These are phyloP conservation scores for Podabrus alpinus DNA, from an alignment of 2,888 invertebrate species.

Conservation along the genomic window DNA sequence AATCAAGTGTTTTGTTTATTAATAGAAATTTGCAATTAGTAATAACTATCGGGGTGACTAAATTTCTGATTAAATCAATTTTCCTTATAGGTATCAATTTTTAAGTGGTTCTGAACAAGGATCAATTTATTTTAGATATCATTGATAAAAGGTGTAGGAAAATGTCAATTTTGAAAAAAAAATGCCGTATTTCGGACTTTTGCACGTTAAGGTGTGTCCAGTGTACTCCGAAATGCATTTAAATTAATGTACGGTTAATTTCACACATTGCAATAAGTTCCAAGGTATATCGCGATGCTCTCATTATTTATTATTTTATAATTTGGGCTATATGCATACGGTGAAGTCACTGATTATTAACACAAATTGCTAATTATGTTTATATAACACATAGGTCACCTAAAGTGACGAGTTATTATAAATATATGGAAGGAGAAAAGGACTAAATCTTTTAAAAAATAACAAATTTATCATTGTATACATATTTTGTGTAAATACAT, in stretches of 20 bases:
- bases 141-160: neutral
- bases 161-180: neutral
- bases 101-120: neutral
- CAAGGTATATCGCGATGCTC: neutral
- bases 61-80: neutral
- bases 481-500: neutral
- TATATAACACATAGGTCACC: neutral
- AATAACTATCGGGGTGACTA: neutral
- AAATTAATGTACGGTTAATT: neutral
- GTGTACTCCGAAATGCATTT: neutral
- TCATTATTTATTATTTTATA: neutral
- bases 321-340: no score
- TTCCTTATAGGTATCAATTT: neutral
- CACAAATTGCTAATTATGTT: neutral
- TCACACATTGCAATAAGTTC: neutral
- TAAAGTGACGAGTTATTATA: neutral
- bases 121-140: neutral
- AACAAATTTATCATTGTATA: neutral
- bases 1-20: neutral
- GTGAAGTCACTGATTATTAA: neutral
- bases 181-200: neutral
- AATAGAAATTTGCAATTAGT: neutral
- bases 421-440: neutral
- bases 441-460: neutral
- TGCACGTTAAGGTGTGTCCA: neutral